Evolutionary conservation across 37 sponge, comb jelly and placozoan genomes (phyloP), one percentile per base, ranked within the genome.

Genomic region (Halichondria panicea): DNA sequence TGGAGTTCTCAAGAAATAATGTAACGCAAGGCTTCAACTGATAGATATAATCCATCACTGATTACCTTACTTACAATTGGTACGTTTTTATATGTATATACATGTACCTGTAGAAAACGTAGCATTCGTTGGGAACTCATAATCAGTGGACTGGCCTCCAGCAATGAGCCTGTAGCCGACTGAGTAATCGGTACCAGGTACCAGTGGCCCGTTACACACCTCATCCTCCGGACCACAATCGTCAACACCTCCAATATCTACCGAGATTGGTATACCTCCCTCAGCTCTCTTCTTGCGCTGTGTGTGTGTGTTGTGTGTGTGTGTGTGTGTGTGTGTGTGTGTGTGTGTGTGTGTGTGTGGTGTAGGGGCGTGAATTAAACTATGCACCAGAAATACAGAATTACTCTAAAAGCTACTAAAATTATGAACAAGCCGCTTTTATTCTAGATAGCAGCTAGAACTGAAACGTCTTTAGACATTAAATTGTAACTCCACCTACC

Each of bases 141-240:
- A 71, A 34, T 85, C 86, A 3, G 42, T 55, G 43, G 33, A 75
- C 2, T 75, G 27, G 35, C n/a, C 28, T 0, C 64, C 81, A 46
- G 57, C 33, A 68, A 54, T 75, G 36, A 80, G 61, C 2, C 63
- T 24, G 63, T 80, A 80, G 3, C 81, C 45, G 63, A 80, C 68
- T 39, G 36, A 39, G 24, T 88, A 88, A 12, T 66, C 32, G 0
- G 68, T 54, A 34, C 55, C 68, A 8, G 89, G 79, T 1, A 46
- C 39, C 1, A 88, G 74, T 15, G 83, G 83, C 0, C 89, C 89
- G 66, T 88, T 88, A 52, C 89, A 88, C 13, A 78, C 62, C 1
- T 8, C 27, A 31, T 77, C 74, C 33, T 11, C 58, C 0, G 70
- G 70, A 21, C 79, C 74, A 78, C 78, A 77, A 3, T 35, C 48